These are phyloP conservation scores for Melanotaenia maccullochi DNA, from an alignment of 2,797 vertebrate genomes.

Conservation along the genomic window DNA sequence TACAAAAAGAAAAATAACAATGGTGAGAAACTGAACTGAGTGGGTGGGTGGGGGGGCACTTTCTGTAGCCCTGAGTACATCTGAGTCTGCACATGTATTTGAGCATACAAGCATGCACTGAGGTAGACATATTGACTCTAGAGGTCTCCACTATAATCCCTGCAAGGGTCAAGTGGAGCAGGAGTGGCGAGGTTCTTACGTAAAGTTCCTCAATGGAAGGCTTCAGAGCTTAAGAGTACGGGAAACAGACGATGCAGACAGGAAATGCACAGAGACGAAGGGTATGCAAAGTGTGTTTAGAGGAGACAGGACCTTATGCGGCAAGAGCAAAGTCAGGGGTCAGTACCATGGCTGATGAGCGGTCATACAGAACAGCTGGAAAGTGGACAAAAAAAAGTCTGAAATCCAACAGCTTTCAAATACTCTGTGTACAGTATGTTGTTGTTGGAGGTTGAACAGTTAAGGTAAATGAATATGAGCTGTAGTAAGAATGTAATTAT, in stretches of 20 bases:
- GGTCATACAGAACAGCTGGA: constrained; percentile 59
- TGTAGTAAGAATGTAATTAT: neutral
- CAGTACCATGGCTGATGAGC: constrained; percentile 63
- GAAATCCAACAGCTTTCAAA: constrained; percentile 11
- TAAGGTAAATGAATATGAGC: neutral
- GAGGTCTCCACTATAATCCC: constrained; percentile 67
- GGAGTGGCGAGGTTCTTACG: constrained; percentile 47
- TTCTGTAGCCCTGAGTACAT: constrained; percentile 23
- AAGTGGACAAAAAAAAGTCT: constrained; percentile 8
- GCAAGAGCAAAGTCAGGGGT: constrained; percentile 77
- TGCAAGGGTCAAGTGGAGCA: constrained; percentile 46
- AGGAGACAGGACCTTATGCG: constrained; percentile 74
- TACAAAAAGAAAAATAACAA: constrained; percentile 32
- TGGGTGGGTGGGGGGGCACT: constrained; percentile 6
- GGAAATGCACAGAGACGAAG: constrained; percentile 70
- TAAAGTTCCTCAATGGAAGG: constrained; percentile 43
- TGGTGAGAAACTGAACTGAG: constrained; percentile 25
- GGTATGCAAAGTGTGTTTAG: constrained; percentile 72
- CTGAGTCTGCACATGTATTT: constrained; percentile 7
- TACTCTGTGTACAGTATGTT: neutral
- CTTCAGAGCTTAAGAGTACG: constrained; percentile 58
- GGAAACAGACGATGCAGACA: constrained; percentile 72
- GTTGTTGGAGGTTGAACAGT: neutral
- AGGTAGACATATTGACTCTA: constrained; percentile 35
- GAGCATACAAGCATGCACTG: constrained; percentile 1